Percentiles rank a stretch among this genome's conserved stretches.
Conservation (phyloP, 1,140 invertebrate species). For the Cardiocondyla obscurior region DNA sequence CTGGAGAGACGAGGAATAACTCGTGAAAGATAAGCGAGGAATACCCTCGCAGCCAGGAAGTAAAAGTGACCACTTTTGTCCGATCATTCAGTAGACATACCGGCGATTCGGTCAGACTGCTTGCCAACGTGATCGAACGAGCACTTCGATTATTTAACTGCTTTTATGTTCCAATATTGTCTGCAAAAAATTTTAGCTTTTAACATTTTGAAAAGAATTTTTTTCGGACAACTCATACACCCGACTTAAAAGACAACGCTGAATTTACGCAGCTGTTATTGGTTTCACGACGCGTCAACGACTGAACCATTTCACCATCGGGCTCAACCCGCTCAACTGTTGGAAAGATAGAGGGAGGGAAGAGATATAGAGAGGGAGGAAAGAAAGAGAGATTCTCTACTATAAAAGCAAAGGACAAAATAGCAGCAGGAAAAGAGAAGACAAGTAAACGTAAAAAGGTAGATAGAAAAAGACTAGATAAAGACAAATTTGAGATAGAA, state of each 20-base stretch:
- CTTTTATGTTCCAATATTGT: not conserved
- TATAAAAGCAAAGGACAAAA: too few species aligned
- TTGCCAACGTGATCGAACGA: not conserved
- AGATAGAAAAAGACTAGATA: not conserved
- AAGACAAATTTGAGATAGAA: not conserved
- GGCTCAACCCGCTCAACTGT: conserved; percentile 14
- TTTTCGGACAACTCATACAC: too few species aligned
- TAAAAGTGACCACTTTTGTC: not conserved
- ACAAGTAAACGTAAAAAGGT: not conserved
- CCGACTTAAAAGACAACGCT: not conserved
- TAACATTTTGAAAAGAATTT: too few species aligned
- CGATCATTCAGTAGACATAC: not conserved
- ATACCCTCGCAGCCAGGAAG: not conserved
- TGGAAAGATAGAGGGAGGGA: not conserved
- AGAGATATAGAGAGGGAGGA: not conserved
- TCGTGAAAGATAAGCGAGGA: not conserved
- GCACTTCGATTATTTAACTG: not conserved
- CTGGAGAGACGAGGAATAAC: not conserved
- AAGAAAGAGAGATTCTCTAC: not conserved
- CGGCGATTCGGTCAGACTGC: not conserved
- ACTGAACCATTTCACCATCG: conserved; percentile 55
- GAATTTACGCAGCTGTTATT: conserved; percentile 23
- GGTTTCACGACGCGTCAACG: conserved; percentile 53
- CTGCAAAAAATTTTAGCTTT: not conserved
- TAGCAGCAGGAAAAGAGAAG: not conserved